A percentile compares a stretch with the other conserved stretches of the same genome.
Conservation (phyloP, 2,797 vertebrate species). For the Alcedo quadribrachys region DNA sequence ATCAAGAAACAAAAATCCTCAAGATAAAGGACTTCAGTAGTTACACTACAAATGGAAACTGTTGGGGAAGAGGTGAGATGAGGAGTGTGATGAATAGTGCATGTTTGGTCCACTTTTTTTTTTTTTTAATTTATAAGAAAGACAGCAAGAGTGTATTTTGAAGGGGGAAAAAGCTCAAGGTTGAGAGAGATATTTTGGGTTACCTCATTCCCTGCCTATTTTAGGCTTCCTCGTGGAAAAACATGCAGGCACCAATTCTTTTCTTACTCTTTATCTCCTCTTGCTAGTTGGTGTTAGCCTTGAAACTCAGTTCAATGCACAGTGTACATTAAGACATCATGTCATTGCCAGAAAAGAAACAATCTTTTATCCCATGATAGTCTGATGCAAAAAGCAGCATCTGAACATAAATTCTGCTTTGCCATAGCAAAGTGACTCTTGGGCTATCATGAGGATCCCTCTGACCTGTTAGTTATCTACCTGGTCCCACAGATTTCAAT, state of each 20-base stretch:
- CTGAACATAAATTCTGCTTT: neutral
- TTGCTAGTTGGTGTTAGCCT: neutral
- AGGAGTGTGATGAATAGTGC: neutral
- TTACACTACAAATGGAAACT: neutral
- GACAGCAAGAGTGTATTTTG: neutral
- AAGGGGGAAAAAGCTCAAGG: neutral
- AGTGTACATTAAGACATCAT: neutral
- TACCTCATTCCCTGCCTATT: slow-evolving; percentile 1
- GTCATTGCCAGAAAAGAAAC: neutral
- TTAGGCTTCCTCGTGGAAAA: neutral
- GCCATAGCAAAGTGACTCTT: neutral
- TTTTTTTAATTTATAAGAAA: neutral
- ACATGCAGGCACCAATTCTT: neutral
- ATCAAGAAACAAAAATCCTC: neutral
- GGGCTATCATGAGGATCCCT: fast-evolving
- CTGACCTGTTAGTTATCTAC: neutral
- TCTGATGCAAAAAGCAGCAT: neutral
- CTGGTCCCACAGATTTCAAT: neutral
- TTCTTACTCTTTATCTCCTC: neutral
- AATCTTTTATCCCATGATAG: neutral
- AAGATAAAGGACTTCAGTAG: neutral
- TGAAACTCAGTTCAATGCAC: neutral
- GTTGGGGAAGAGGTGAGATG: neutral
- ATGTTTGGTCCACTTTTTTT: neutral
- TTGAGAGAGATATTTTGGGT: neutral